Percentiles rank a stretch among this genome's conserved stretches.
Conservation (phyloP, 2,113 vertebrate genomes). For the Erythrocercus mccallii region DNA sequence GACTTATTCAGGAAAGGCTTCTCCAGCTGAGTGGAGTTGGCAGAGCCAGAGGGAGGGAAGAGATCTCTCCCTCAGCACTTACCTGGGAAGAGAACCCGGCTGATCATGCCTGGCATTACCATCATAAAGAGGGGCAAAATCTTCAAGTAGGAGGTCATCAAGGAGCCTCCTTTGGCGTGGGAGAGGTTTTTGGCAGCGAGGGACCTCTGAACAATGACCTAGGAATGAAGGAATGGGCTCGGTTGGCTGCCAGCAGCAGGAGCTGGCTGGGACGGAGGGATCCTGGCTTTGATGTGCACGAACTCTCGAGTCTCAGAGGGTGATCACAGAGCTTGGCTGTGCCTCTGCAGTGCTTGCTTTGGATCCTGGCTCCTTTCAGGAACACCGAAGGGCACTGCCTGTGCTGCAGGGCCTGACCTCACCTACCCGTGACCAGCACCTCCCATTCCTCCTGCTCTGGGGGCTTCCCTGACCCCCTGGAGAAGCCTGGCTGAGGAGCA, state of each 20-base stretch:
- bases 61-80: not conserved
- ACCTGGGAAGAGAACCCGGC: slow-evolving; percentile 95
- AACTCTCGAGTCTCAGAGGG: not conserved
- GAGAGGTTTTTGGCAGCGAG: slow-evolving; percentile 89
- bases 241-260: not conserved
- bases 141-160: slow-evolving; percentile 92
- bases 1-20: accelerated
- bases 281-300: not conserved
- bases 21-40: accelerated
- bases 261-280: not conserved
- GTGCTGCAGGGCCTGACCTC: not conserved
- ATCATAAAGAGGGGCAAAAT: slow-evolving; percentile 91
- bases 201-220: slow-evolving; percentile 97
- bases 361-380: not conserved
- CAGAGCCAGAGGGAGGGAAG: not conserved
- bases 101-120: slow-evolving; percentile 95
- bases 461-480: not conserved
- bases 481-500: not conserved
- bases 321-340: not conserved
- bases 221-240: not conserved
- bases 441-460: not conserved
- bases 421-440: too few relatives aligned
- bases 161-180: slow-evolving; percentile 93
- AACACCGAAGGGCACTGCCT: not conserved
- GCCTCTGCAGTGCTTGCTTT: not conserved